Evolutionary conservation across 2,797 vertebrate species (phyloP), one percentile per base, ranked within the genome.

Genomic region (Anas bernieri): DNA sequence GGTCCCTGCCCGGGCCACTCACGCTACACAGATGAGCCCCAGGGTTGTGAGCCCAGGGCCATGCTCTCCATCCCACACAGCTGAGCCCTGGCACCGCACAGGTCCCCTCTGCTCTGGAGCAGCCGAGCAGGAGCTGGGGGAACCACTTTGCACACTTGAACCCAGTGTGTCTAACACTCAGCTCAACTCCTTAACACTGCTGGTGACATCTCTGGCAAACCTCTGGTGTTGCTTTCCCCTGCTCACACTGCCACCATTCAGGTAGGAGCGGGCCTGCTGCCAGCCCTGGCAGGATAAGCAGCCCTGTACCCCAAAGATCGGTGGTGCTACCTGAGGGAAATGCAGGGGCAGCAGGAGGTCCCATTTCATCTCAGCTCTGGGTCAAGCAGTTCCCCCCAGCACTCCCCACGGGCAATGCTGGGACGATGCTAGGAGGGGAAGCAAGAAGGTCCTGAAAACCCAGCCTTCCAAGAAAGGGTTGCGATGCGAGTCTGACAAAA

Each of bases 71-170:
- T 33, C n/a, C n/a, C n/a, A 33, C 17, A 20, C 18, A 21, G 39
- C 17, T 25, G 35, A 39, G 35, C 50, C 35, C 33, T 3, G 43
- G 28, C 11, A 62, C 4, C 43, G 0, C 8, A 7, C 22, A 35
- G 0, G 0, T 15, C 6, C 7, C 8, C 22, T 37, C 63, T 18
- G 37, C 54, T 56, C 55, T 7, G 43, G 14, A 63, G 3, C 54
- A 33, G 31, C 33, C 7, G 6, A 37, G 28, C 17, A 0, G 4
- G 22, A 5, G 3, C 1, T 2, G 35, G 1, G 31, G 9, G 8
- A 7, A 35, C 28, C 16, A 0, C 37, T 55, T 28, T 1, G 43
- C 12, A 16, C 21, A 7, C 2, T 54, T 31, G 21, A 87, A 3
- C 37, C 7, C 68, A 0, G 0, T 1, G 28, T 4, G 15, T 75